Base-by-base conservation (phyloP, 2,888 invertebrate genomes). In the Byasa hedistus region DNA sequence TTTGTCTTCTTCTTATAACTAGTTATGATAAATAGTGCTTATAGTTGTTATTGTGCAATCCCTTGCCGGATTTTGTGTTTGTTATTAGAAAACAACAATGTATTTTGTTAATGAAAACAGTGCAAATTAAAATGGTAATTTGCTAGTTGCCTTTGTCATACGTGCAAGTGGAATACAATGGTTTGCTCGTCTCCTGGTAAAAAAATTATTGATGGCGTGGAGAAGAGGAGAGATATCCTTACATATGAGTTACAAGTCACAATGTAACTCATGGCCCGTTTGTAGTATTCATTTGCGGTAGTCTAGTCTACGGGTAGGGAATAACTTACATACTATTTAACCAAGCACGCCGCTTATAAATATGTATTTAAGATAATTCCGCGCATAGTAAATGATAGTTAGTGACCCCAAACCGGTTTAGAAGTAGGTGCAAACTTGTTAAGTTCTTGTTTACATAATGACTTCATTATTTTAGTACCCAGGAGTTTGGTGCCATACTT, bases 261-360 rank as follows among this genome's bases (percentile, higher is more conserved):
- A 56, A 19, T 56, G 56, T 62, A 62, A 62, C 62, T 56, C 24
- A 44, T 56, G 44, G 24, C 62, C 23, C 21, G 19, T 44, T 55
- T 56, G 22, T 44, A n/a, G 23, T 12, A 19, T 32, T 8, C 21
- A 27, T 23, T 54, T 23, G 36, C n/a, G n/a, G 44, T 15, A 10
- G 48, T 48, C 57, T 63, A 63, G 48, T 21, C 27, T 21, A 57
- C 32, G n/a, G 23, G 27, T 48, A 56, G 57, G 24, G 27, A 21
- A 48, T 64, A 64, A 64, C 48, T 52, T 36, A 22, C 5, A 57
- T 57, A 23, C 63, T 64, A 57, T 63, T 64, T 57, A 57, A 57
- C 48, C 24, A 57, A 48, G 57, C 63, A 32, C 27, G 63, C 22
- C 23, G 23, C 36, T 36, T 64, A 58, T 64, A 52, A 54, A 64